Evolutionary conservation across 2,113 vertebrate species (phyloP).

Genomic region (Tachuris rubrigastra): DNA sequence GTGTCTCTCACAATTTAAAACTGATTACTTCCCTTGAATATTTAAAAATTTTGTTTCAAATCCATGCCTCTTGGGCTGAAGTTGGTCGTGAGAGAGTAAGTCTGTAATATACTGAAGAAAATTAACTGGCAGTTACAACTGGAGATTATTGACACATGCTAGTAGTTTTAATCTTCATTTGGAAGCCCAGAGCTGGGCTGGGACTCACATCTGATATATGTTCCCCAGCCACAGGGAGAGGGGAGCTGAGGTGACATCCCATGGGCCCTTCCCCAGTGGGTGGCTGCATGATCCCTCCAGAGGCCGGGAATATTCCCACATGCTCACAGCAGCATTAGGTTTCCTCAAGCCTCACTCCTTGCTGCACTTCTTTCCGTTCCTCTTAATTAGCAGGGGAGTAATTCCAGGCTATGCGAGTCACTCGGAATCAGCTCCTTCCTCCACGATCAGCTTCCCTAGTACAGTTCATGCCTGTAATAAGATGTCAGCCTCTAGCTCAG

Average conservation of each 20-base stretch:
- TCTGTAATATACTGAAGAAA: background rate
- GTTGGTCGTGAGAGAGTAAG: background rate
- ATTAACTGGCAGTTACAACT: background rate
- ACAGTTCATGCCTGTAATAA: background rate
- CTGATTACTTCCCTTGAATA: background rate
- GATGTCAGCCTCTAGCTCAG: background rate
- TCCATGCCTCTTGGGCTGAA: background rate
- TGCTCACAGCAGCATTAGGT: background rate
- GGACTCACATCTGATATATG: background rate
- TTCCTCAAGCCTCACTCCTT: background rate
- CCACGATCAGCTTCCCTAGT: background rate
- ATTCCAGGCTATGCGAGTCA: background rate
- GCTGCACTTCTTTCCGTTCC: background rate
- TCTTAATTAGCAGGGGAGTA: constrained; percentile 17
- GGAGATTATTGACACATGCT: background rate
- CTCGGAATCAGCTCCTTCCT: background rate
- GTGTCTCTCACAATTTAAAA: background rate
- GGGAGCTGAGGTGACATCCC: background rate
- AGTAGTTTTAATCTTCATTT: background rate
- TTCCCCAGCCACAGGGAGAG: background rate
- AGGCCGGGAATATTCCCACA: background rate
- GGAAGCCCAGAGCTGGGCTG: background rate
- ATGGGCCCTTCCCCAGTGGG: background rate
- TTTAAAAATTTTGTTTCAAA: background rate
- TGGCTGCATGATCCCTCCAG: background rate